A percentile compares a stretch with the other conserved stretches of the same genome.
These are phyloP conservation scores for Meghimatium bilineatum DNA, from an alignment of 2,888 invertebrate genomes.

Conservation along the genomic window DNA sequence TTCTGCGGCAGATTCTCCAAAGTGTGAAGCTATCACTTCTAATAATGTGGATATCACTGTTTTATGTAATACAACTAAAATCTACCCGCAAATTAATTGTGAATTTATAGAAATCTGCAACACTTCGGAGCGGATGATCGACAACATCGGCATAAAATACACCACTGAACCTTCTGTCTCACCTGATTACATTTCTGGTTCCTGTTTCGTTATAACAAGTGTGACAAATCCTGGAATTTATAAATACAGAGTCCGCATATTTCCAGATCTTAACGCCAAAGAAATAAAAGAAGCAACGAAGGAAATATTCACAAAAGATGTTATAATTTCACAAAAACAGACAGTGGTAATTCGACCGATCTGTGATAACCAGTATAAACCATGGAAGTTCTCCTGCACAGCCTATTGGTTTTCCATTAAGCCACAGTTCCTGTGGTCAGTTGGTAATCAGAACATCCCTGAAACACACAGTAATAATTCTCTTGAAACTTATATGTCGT, in stretches of 20 bases:
- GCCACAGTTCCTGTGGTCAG: not conserved
- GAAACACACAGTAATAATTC: not conserved
- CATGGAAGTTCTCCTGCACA: not conserved
- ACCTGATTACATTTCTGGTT: not conserved
- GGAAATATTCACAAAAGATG: not conserved
- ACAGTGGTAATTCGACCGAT: not conserved
- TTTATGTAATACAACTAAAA: not conserved
- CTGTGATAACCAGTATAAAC: not conserved
- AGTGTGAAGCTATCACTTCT: not conserved
- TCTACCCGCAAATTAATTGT: not conserved
- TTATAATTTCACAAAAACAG: not conserved
- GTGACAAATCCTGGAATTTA: not conserved
- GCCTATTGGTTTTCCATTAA: not conserved
- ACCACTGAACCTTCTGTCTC: too few species aligned
- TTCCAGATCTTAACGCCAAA: not conserved
- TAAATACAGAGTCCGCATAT: not conserved
- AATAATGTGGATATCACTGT: not conserved
- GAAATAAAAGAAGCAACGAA: not conserved
- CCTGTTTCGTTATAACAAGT: not conserved
- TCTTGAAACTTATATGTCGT: not conserved
- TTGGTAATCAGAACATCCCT: not conserved
- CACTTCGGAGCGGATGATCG: not conserved
- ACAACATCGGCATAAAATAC: not conserved
- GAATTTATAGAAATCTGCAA: not conserved
- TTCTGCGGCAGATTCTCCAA: not conserved